Conservation (phyloP, 2,888 invertebrate genomes). For the Eilema caniola region DNA sequence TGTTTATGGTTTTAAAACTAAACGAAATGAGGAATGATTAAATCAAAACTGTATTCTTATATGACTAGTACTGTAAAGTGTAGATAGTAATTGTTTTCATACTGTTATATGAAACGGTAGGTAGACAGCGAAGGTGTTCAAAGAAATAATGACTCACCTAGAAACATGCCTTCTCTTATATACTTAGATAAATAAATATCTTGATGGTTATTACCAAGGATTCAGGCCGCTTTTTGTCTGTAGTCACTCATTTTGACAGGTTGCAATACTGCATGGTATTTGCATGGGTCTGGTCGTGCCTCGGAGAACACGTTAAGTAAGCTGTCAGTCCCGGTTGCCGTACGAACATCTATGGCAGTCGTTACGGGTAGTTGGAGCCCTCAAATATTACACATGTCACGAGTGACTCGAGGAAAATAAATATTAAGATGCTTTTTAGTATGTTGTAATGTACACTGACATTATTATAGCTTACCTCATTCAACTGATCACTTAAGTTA, state of each 20-base stretch:
- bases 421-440: slow-evolving; percentile 19
- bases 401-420: slow-evolving; percentile 1
- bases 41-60: slow-evolving; percentile 11
- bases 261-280: no score
- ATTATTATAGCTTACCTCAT: neutral
- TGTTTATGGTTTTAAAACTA: neutral
- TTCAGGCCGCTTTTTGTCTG: slow-evolving; percentile 17
- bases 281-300: no score
- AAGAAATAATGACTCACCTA: slow-evolving; percentile 38
- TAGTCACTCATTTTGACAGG: no score
- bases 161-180: neutral
- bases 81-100: slow-evolving; percentile 36
- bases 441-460: neutral
- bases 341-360: no score
- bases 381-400: no score
- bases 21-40: slow-evolving; percentile 4
- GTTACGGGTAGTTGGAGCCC: no score
- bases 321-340: no score
- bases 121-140: slow-evolving; percentile 42
- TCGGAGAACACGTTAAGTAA: no score
- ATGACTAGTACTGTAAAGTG: slow-evolving; percentile 16
- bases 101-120: slow-evolving; percentile 34
- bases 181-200: neutral
- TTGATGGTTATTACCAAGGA: neutral
- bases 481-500: neutral